Percentiles rank a stretch among this genome's conserved stretches.
Evolutionary conservation across 2,113 vertebrate genomes (phyloP).

Genomic region (Neogale vison): DNA sequence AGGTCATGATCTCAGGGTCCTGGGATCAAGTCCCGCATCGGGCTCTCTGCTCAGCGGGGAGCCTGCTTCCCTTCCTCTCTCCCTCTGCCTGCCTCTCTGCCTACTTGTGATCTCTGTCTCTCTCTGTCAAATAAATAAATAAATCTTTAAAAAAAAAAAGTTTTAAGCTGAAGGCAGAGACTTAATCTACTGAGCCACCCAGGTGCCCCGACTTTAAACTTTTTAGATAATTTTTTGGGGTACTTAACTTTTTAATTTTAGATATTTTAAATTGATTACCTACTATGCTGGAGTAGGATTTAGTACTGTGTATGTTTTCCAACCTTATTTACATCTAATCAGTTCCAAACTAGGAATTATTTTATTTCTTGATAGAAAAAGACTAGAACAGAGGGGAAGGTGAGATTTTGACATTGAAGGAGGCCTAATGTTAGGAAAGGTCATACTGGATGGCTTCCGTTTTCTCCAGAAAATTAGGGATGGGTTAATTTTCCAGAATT

Average conservation of each 20-base stretch:
- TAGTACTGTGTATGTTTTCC: neutral
- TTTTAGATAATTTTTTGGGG: neutral
- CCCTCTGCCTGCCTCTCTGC: no score
- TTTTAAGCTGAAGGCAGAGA: no score
- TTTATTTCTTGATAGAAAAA: neutral
- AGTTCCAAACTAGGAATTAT: neutral
- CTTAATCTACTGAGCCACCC: no score
- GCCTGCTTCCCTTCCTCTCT: no score
- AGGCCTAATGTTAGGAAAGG: neutral
- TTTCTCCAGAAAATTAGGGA: conserved; percentile 22
- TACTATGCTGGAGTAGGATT: neutral
- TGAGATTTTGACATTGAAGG: neutral
- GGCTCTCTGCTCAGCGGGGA: no score
- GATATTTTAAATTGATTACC: neutral
- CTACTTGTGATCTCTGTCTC: no score
- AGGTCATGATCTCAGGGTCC: no score
- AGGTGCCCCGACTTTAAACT: no score
- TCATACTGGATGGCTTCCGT: neutral
- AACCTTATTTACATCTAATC: neutral
- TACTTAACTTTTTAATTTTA: neutral
- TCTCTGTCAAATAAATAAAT: no score
- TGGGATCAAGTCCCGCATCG: no score
- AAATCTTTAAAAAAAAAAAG: no score
- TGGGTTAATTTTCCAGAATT: neutral
- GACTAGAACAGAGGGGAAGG: neutral